A percentile compares a stretch with the other conserved stretches of the same genome.
phyloP scores from a whole-genome alignment of 2,797 vertebrate species.

The Gephyroberyx darwinii region DNA sequence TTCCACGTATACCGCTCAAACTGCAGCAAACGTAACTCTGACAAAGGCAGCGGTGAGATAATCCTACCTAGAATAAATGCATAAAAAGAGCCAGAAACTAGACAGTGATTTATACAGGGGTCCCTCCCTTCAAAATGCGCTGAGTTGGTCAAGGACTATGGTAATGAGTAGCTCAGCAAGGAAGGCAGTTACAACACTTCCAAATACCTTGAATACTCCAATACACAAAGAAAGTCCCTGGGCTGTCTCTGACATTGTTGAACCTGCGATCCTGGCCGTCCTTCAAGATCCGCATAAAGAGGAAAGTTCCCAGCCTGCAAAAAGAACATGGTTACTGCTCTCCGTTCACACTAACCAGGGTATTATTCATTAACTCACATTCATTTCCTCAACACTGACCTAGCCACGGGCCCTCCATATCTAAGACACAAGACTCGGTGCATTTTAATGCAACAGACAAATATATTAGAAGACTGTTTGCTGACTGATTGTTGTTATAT shows the following conservation, averaged over 20 bases:
- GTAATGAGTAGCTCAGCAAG: conserved; percentile 7
- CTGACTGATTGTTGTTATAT: conserved; percentile 3
- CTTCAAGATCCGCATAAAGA: conserved; percentile 85
- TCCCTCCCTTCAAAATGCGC: conserved; percentile 3
- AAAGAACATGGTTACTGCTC: conserved; percentile 46
- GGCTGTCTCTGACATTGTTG: conserved; percentile 82
- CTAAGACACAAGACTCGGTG: conserved; percentile 12
- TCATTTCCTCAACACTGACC: conserved; percentile 54
- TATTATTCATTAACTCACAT: conserved; percentile 75
- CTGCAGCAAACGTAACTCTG: conserved; percentile 10
- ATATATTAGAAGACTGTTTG: neutral
- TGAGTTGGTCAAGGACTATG: conserved; percentile 43
- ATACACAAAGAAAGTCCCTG: conserved; percentile 84
- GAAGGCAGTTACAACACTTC: conserved; percentile 13
- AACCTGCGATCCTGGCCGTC: conserved; percentile 84
- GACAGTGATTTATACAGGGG: conserved; percentile 58
- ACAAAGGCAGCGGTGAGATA: conserved; percentile 9
- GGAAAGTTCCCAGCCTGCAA: conserved; percentile 81
- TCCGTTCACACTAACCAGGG: conserved; percentile 71
- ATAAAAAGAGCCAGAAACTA: conserved; percentile 38
- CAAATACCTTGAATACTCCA: conserved; percentile 86
- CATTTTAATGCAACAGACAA: neutral
- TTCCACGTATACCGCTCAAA: conserved; percentile 4
- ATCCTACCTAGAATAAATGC: conserved; percentile 41
- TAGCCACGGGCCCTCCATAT: conserved; percentile 33